These are phyloP conservation scores for Neodontobutis hainanensis DNA, from an alignment of 2,113 vertebrate species.

Conservation along the genomic window DNA sequence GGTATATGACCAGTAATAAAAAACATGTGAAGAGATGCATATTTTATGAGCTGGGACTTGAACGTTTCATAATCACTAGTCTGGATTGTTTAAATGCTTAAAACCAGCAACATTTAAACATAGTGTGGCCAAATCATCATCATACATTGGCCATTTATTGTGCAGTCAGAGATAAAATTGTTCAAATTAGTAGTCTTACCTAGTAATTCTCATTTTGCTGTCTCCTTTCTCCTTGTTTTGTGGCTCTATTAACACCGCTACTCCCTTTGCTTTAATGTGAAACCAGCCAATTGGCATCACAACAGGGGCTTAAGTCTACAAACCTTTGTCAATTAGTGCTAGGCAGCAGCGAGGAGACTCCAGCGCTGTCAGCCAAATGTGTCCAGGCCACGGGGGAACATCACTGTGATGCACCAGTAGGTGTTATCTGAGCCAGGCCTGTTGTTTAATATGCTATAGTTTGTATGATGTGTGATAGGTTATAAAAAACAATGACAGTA, in stretches of 20 bases:
- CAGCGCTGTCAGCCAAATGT: slow-evolving; percentile 24
- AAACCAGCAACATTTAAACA: too few relatives aligned
- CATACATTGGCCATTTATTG: too few relatives aligned
- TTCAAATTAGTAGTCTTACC: too few relatives aligned
- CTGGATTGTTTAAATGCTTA: too few relatives aligned
- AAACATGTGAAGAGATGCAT: too few relatives aligned
- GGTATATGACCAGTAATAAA: too few relatives aligned
- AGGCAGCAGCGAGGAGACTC: slow-evolving; percentile 41
- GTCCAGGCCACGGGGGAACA: not conserved
- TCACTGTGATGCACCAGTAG: too few relatives aligned
- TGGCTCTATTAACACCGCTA: not conserved
- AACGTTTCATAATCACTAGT: too few relatives aligned
- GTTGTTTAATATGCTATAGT: slow-evolving; percentile 11
- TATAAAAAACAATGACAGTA: too few relatives aligned
- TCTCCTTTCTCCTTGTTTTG: not conserved
- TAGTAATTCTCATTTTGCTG: not conserved
- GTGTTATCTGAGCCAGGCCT: not conserved
- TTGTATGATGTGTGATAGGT: not conserved
- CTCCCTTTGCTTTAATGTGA: slow-evolving; percentile 33
- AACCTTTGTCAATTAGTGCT: slow-evolving; percentile 57
- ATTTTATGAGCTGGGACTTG: too few relatives aligned
- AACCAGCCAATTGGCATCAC: slow-evolving; percentile 46
- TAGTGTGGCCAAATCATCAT: too few relatives aligned
- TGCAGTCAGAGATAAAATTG: too few relatives aligned
- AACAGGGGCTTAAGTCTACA: slow-evolving; percentile 46